phyloP scores from a whole-genome alignment of 1,140 invertebrate species.

The Pristionchus pacificus region DNA sequence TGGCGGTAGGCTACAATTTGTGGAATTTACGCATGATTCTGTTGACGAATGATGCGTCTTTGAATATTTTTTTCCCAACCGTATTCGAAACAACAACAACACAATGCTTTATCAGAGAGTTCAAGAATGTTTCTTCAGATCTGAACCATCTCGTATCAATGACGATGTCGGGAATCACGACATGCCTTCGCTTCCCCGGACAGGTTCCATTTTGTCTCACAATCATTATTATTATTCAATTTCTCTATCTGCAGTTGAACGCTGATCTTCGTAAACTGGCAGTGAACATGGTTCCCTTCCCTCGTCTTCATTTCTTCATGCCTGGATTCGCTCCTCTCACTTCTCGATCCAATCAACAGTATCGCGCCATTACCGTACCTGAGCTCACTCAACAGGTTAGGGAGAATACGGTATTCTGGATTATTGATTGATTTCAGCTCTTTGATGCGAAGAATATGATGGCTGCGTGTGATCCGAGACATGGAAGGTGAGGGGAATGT shows the following conservation, averaged over 20 bases:
- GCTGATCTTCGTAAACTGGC: conserved; percentile 87
- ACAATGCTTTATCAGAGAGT: conserved; percentile 32
- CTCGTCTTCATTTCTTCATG: conserved; percentile 90
- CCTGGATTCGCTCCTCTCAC: conserved; percentile 88
- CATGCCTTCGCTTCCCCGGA: conserved; percentile 64
- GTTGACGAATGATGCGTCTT: no score
- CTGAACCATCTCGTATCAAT: conserved; percentile 75
- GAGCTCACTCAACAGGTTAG: conserved; percentile 79
- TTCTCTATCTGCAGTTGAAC: conserved; percentile 63
- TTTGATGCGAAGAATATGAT: conserved; percentile 76
- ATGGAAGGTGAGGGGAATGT: conserved; percentile 72
- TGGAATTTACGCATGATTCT: not conserved
- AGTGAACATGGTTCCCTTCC: conserved; percentile 92
- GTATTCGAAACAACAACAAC: no score
- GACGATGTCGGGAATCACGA: conserved; percentile 79
- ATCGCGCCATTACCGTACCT: conserved; percentile 79
- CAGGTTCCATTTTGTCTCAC: no score
- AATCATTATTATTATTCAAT: no score
- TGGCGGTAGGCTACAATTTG: no score
- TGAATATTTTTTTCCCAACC: no score
- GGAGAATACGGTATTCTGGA: not conserved
- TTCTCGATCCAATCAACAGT: conserved; percentile 66
- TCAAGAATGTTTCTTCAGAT: conserved; percentile 67
- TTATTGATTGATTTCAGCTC: conserved; percentile 76
- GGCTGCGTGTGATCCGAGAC: conserved; percentile 78